These are phyloP conservation scores for Lutjanus argentimaculatus DNA, from an alignment of 2,797 vertebrate species.

Conservation along the genomic window DNA sequence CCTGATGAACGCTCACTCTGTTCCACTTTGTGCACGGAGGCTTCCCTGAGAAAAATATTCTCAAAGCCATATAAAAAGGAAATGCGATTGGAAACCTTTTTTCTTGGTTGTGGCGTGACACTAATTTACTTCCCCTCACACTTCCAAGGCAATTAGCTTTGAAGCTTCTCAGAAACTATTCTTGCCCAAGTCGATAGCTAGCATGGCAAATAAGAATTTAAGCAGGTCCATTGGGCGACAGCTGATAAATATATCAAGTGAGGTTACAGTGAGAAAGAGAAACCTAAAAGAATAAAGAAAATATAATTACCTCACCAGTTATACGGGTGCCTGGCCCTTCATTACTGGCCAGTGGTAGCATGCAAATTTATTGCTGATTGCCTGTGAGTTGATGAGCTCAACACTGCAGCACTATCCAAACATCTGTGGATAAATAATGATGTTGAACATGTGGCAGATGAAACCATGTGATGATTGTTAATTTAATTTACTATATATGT, in stretches of 20 bases:
- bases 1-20: constrained; percentile 76
- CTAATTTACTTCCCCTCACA: constrained; percentile 88
- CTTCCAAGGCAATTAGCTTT: constrained; percentile 90
- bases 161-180: constrained; percentile 88
- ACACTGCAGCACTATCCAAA: constrained; percentile 50
- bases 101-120: constrained; percentile 85
- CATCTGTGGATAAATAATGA: constrained; percentile 34
- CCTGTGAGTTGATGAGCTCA: constrained; percentile 52
- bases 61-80: constrained; percentile 83
- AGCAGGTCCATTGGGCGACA: constrained; percentile 83
- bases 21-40: constrained; percentile 75
- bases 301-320: constrained; percentile 78
- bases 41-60: constrained; percentile 77
- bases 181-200: constrained; percentile 85
- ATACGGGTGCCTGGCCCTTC: constrained; percentile 61
- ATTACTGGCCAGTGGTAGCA: constrained; percentile 67
- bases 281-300: constrained; percentile 76
- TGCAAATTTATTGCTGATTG: constrained; percentile 64
- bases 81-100: constrained; percentile 83
- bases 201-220: constrained; percentile 86
- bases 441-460: constrained; percentile 33
- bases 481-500: neutral
- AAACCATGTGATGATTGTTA: constrained; percentile 35
- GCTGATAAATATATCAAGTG: constrained; percentile 87
- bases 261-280: constrained; percentile 75